phyloP scores from a whole-genome alignment of 2,113 vertebrate species.

The Anseranas semipalmata region DNA sequence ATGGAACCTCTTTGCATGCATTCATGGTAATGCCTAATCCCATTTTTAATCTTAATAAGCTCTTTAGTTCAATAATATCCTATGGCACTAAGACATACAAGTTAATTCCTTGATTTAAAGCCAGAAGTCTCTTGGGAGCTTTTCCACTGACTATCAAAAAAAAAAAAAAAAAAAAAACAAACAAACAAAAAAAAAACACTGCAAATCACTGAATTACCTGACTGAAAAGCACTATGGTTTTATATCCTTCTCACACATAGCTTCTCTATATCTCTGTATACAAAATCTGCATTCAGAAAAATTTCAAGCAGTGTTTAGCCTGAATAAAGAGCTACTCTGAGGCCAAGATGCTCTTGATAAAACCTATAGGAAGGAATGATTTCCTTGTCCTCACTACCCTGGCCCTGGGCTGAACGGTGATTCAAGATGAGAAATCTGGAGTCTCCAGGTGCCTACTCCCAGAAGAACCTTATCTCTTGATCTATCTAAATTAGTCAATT shows the following conservation, averaged over 20 bases:
- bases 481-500: background rate
- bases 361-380: background rate
- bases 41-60: constrained; percentile 59
- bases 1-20: constrained; percentile 3
- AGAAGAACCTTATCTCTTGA: background rate
- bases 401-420: background rate
- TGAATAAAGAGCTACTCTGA: background rate
- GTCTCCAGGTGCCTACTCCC: background rate
- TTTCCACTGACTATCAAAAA: too few species aligned
- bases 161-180: too few species aligned
- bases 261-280: background rate
- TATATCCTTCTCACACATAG: background rate
- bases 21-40: constrained; percentile 38
- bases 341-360: background rate
- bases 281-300: background rate
- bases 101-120: constrained; percentile 34
- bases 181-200: too few species aligned
- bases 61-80: constrained; percentile 41
- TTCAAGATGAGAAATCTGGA: background rate
- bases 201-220: background rate
- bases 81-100: background rate
- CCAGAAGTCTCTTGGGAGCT: background rate
- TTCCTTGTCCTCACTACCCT: background rate
- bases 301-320: background rate
- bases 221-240: background rate